Evolutionary conservation across 2,888 invertebrate genomes (phyloP).

Genomic region (Phymatocera aterrima): DNA sequence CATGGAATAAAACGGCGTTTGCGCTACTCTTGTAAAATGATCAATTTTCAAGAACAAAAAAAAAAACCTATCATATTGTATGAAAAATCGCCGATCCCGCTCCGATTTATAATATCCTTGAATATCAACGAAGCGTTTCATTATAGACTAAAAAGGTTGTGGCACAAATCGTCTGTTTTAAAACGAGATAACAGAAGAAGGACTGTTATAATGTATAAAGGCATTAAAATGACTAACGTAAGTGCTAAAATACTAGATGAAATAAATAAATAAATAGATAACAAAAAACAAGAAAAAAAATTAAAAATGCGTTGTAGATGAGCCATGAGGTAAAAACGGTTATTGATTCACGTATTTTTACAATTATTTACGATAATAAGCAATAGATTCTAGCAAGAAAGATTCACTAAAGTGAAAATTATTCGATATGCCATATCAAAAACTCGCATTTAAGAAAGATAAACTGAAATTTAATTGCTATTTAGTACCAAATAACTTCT

Average conservation of each 20-base stretch:
- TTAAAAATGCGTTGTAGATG: constrained; percentile 14
- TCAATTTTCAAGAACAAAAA: background rate
- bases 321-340: constrained; percentile 33
- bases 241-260: constrained; percentile 20
- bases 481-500: constrained; percentile 40
- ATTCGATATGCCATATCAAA: constrained; percentile 44
- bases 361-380: constrained; percentile 29
- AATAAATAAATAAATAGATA: too few relatives aligned
- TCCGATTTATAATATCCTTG: constrained; percentile 24
- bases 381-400: constrained; percentile 32
- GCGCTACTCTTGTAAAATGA: background rate
- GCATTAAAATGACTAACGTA: background rate
- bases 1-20: background rate
- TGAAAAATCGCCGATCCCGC: background rate
- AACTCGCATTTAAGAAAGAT: constrained; percentile 31
- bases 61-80: constrained; percentile 3
- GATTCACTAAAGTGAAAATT: constrained; percentile 28
- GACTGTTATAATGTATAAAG: background rate
- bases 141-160: background rate
- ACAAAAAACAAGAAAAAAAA: too few relatives aligned
- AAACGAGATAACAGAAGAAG: constrained; percentile 6
- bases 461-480: constrained; percentile 41
- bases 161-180: constrained; percentile 32
- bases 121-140: background rate
- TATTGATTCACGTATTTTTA: constrained; percentile 31